Evolutionary conservation across 2,113 vertebrate species (phyloP).

Genomic region (Diphyllodes magnificus): DNA sequence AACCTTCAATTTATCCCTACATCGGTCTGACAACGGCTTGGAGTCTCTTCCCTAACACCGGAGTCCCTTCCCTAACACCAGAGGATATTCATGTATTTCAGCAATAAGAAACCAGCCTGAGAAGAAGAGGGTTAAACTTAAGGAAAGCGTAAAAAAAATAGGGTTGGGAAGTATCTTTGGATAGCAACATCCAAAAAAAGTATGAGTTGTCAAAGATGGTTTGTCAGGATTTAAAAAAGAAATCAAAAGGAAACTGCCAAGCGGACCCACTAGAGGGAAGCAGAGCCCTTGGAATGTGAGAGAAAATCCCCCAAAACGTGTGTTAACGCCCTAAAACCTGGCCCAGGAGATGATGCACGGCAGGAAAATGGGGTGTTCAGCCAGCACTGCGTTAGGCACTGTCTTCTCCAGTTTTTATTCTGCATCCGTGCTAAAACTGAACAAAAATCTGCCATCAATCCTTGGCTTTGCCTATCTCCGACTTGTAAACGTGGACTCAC

Average conservation of each 20-base stretch:
- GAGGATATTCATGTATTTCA: neutral
- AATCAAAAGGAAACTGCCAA: neutral
- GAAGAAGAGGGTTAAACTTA: neutral
- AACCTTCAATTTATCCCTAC: fast-evolving
- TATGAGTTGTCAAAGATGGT: neutral
- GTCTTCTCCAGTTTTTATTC: fast-evolving
- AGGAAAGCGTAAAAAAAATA: neutral
- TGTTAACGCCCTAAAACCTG: fast-evolving
- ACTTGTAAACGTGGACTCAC: fast-evolving
- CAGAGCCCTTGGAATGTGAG: conserved; percentile 10
- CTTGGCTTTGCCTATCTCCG: neutral
- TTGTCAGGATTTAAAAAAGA: neutral
- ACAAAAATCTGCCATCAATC: fast-evolving
- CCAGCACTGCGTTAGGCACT: fast-evolving
- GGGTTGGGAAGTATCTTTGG: neutral
- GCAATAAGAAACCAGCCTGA: neutral
- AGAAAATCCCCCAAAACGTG: neutral
- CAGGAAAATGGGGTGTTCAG: fast-evolving
- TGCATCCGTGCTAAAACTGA: neutral
- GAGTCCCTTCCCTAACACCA: neutral
- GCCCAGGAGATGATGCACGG: fast-evolving
- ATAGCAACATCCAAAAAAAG: neutral
- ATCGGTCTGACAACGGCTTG: neutral
- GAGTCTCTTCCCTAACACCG: neutral
- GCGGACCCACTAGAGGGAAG: conserved; percentile 61